A percentile compares a stretch with the other conserved stretches of the same genome.
Conservation (phyloP, 2,113 vertebrate species). For the Oreochromis niloticus region DNA sequence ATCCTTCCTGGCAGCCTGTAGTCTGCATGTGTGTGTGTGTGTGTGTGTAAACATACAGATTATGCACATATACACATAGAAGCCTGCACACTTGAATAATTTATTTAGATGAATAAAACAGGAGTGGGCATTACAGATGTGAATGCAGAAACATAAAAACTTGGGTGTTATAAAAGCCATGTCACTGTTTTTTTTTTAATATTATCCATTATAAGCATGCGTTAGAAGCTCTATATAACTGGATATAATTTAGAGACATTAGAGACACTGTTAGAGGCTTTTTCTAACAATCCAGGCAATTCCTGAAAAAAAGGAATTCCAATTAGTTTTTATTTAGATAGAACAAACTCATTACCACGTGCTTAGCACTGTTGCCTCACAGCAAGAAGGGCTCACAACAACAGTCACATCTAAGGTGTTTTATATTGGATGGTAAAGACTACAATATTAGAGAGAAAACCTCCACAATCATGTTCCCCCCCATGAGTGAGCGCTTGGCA, state of each 20-base stretch:
- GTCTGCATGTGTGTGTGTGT: background rate
- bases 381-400: background rate
- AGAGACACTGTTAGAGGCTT: background rate
- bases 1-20: background rate
- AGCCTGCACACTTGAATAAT: background rate
- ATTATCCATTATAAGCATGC: background rate
- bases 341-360: background rate
- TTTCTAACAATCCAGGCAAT: background rate
- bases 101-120: background rate
- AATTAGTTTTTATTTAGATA: background rate
- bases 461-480: background rate
- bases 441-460: background rate
- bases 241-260: background rate
- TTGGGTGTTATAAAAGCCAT: rapidly evolving
- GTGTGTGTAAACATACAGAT: background rate
- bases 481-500: background rate
- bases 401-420: background rate
- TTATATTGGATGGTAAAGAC: background rate
- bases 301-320: background rate
- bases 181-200: background rate
- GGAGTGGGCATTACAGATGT: background rate
- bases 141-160: background rate
- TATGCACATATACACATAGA: background rate
- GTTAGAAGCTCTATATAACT: background rate
- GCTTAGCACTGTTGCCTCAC: background rate